These are phyloP conservation scores for Platycheirus rosarum DNA, from an alignment of 2,888 invertebrate species.

Conservation along the genomic window DNA sequence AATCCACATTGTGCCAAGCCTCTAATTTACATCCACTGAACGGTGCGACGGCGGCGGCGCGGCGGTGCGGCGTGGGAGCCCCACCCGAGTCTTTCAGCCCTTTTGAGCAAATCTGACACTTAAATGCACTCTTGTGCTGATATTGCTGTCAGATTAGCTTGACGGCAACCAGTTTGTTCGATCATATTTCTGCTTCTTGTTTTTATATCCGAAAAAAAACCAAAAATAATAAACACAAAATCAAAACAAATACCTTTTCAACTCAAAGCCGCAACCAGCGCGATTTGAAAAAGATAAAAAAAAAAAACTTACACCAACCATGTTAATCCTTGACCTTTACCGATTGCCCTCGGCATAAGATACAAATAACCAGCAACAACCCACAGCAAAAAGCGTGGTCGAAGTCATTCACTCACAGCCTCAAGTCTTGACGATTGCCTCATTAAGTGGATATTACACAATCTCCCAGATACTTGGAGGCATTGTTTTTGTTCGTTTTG, in stretches of 20 bases:
- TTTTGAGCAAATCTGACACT: conserved; percentile 60
- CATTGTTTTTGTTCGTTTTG: conserved; percentile 11
- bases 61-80: no score
- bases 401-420: conserved; percentile 63
- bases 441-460: conserved; percentile 70
- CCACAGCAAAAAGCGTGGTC: conserved; percentile 58
- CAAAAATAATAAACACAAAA: no score
- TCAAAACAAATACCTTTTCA: conserved; percentile 42
- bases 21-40: conserved; percentile 36
- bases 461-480: conserved; percentile 58
- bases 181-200: conserved; percentile 42
- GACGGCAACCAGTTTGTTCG: conserved; percentile 69
- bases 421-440: conserved; percentile 54
- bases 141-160: conserved; percentile 68
- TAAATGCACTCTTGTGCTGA: conserved; percentile 70
- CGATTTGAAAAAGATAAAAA: neutral
- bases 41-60: no score
- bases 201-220: conserved; percentile 32
- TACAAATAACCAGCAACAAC: conserved; percentile 37
- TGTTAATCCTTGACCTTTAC: conserved; percentile 74
- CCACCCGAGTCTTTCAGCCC: conserved; percentile 42
- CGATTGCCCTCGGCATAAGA: conserved; percentile 63
- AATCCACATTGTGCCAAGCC: conserved; percentile 38
- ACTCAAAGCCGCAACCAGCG: neutral
- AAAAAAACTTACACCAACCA: conserved; percentile 43